Evolutionary conservation across 2,888 invertebrate genomes (phyloP), one percentile per base, ranked within the genome.

Genomic region (Melinopterus prodromus): DNA sequence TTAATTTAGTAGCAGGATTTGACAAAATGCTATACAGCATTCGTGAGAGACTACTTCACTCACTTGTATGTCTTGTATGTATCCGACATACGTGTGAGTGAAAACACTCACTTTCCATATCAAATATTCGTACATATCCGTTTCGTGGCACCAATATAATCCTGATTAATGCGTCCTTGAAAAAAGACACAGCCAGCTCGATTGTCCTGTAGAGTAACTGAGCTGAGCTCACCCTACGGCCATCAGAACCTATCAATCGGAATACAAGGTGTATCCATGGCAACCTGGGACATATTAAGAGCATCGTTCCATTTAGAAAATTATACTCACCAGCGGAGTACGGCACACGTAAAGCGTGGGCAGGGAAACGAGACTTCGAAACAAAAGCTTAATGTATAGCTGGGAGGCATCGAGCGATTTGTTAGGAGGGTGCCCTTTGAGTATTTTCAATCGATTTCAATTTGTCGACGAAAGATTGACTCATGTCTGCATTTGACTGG

Each of bases 221-320:
- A 12, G 53, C 9, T 53, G 12, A 53, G 53, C 53, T 12, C 12
- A 7, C 53, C 53, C 53, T 53, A 53, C 7, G 12, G 53, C 53
- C 53, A 53, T 53, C 53, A 53, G 53, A 53, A 53, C 53, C 53
- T 53, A 53, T 53, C 53, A 53, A 53, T 53, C 53, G 53, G 53
- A 9, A 53, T 12, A 53, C 7, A 53, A 53, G 53, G 53, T 53
- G 53, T 53, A 53, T 53, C 53, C 53, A 53, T 53, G 12, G 53
- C 53, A 53, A 53, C 53, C 12, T 53, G 53, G 53, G 53, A 53
- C 53, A 53, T 53, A 53, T 53, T 53, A 53, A 53, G 53, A 53
- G 53, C 53, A 12, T 53, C 53, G 53, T 53, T 53, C 53, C 53
- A 53, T 53, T 53, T 53, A 53, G 53, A 53, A 53, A 53, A 53